Base-by-base conservation (phyloP, 2,797 vertebrate genomes). In the Linurgus olivaceus region DNA sequence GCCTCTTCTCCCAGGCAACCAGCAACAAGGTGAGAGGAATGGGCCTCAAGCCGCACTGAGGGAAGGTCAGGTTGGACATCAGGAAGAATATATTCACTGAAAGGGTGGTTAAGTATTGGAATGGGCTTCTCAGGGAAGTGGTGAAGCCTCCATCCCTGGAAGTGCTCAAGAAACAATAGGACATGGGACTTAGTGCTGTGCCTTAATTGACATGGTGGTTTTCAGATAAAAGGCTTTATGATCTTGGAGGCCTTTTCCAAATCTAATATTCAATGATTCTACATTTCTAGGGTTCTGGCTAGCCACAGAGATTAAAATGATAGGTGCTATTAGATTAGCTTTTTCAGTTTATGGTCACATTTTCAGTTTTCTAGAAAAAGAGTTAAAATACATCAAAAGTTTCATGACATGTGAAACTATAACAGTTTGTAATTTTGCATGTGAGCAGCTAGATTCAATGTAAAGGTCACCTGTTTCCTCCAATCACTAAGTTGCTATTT, bases 11-110 rank as follows among this genome's bases (percentile, higher is more conserved):
- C 7, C 31, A 37, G 42, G 31, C 11, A 70, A 5, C 8, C 9
- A 23, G 29, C 3, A 9, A 16, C 7, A 55, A 12, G 4, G 13
- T 10, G 14, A 55, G 15, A 63, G 26, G 17, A 48, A 26, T 29
- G 6, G 44, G 18, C 2, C 18, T 24, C 6, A 19, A 50, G 5
- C 13, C 0, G 0, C 23, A 48, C 12, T 9, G 19, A 26, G 8
- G 8, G 8, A 78, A 33, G 23, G 42, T 44, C 26, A 37, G 26
- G 9, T 17, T n/a, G 42, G 33, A 24, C 15, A 44, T n/a, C 15
- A 8, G 7, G 31, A 63, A 42, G 17, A 42, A n/a, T 57, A n/a
- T 44, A 37, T 50, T 50, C 31, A 18, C 35, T 57, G 21, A 19
- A 62, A 33, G 14, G 14, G 13, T 67, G 16, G 13, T 7, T 33